These are phyloP conservation scores for Platanista minor DNA, from an alignment of 2,113 vertebrate genomes.

Conservation along the genomic window DNA sequence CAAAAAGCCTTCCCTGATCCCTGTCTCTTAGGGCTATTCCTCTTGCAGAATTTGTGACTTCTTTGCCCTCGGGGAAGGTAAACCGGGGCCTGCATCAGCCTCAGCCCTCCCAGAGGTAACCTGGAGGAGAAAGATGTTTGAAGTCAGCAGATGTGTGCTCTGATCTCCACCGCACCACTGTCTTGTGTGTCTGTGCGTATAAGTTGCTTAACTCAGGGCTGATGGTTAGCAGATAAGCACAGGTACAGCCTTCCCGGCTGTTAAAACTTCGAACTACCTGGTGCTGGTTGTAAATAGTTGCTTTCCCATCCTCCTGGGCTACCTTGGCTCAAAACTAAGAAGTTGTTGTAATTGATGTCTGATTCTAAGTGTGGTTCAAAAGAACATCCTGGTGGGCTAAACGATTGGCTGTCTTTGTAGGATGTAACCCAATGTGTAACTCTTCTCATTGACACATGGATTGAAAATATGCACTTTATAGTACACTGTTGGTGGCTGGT, in stretches of 20 bases:
- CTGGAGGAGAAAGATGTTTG: neutral
- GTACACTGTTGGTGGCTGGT: neutral
- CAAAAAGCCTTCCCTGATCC: neutral
- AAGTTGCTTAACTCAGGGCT: neutral
- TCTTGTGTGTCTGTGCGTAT: neutral
- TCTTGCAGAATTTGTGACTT: neutral
- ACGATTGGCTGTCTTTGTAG: slow-evolving; percentile 2
- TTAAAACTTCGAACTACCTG: neutral
- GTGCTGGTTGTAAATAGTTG: neutral
- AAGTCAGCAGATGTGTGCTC: neutral
- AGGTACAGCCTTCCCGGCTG: neutral
- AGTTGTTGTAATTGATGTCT: neutral
- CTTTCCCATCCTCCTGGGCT: neutral
- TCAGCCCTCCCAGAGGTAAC: neutral
- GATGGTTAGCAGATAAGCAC: neutral
- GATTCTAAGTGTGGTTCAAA: neutral
- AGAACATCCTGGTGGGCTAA: neutral
- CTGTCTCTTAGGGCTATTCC: neutral
- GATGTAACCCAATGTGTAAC: neutral
- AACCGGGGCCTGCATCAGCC: neutral
- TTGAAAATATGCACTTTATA: neutral
- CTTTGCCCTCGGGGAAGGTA: neutral
- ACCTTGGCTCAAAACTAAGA: neutral
- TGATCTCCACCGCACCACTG: neutral
- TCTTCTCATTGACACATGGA: neutral